phyloP scores from a whole-genome alignment of 2,113 vertebrate genomes.

The Onychostruthus taczanowskii region DNA sequence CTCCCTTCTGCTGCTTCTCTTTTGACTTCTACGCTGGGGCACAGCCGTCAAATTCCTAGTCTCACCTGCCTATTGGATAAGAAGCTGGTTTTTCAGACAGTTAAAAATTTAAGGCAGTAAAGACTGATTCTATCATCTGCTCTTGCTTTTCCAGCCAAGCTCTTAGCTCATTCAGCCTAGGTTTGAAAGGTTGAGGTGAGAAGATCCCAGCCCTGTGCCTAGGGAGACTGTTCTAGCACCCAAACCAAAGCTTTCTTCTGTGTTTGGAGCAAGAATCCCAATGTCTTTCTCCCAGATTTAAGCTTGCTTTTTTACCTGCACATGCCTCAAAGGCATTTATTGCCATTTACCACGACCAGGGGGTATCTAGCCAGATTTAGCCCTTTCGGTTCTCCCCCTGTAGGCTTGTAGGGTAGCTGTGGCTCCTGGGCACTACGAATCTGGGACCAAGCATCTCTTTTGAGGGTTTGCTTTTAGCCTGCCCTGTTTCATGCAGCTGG shows the following conservation, averaged over 20 bases:
- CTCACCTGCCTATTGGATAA: background rate
- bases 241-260: background rate
- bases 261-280: background rate
- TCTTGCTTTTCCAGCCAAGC: background rate
- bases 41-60: background rate
- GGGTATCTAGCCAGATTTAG: background rate
- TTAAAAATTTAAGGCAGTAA: background rate
- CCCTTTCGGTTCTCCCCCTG: background rate
- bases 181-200: background rate
- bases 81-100: background rate
- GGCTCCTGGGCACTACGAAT: background rate
- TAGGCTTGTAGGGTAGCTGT: background rate
- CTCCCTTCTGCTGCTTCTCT: background rate
- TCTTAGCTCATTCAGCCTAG: background rate
- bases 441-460: background rate
- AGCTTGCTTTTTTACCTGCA: background rate
- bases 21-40: background rate
- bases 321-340: background rate
- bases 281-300: background rate
- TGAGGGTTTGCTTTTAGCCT: background rate
- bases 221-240: background rate
- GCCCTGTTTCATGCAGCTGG: background rate
- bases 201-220: background rate
- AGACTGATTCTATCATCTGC: background rate
- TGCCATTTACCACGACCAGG: fast-evolving